Evolutionary conservation across 2,113 vertebrate genomes (phyloP).

Genomic region (Python bivittatus): DNA sequence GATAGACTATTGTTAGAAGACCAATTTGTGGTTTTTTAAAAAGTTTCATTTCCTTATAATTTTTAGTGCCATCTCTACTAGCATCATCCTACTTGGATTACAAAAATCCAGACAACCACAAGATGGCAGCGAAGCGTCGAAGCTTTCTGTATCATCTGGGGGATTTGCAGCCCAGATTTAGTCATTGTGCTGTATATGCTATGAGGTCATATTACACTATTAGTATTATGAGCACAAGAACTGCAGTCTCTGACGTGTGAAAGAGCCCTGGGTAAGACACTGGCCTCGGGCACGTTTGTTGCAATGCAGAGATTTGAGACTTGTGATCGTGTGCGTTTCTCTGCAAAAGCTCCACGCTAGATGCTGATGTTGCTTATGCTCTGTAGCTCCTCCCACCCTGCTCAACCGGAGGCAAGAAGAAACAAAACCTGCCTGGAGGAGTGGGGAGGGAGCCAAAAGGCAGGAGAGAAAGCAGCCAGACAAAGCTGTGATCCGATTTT

Average conservation of each 20-base stretch:
- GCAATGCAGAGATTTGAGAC: neutral
- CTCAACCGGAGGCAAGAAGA: neutral
- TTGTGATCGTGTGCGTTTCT: neutral
- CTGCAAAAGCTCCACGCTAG: neutral
- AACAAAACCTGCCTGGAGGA: neutral
- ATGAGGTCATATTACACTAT: neutral
- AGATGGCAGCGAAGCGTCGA: neutral
- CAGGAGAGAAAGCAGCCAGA: neutral
- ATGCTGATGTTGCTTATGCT: neutral
- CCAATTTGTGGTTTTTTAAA: neutral
- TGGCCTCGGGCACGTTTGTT: neutral
- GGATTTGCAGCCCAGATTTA: neutral
- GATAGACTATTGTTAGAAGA: neutral
- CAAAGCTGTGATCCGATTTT: neutral
- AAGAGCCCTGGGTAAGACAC: neutral
- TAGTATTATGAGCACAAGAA: neutral
- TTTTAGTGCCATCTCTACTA: neutral
- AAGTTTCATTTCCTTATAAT: neutral
- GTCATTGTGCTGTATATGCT: neutral
- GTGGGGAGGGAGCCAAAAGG: neutral
- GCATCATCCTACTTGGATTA: neutral
- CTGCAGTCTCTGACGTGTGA: neutral
- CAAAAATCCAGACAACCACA: neutral
- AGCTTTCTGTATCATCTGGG: neutral
- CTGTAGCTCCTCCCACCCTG: neutral